Evolutionary conservation across 2,797 vertebrate genomes (phyloP), one percentile per base, ranked within the genome.

Genomic region (Anomalospiza imberbis): DNA sequence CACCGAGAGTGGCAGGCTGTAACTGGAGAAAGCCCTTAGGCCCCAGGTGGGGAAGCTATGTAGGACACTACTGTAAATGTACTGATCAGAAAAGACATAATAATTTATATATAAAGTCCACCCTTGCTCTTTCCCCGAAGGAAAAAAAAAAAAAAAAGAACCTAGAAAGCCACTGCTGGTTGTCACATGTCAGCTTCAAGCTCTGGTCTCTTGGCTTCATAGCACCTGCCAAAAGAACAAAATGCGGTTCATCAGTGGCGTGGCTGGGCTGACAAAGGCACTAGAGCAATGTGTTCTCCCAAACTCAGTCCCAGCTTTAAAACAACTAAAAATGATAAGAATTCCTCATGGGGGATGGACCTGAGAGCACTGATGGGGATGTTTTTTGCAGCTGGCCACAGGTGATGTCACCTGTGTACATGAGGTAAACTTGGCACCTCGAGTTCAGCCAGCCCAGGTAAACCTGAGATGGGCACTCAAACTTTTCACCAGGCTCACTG

Each of bases 71-170:
- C 80, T 82, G 60, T 38, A 70, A 66, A 76, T 50, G 71, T 92
- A 74, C 26, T 89, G 68, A 89, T 66, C 72, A 68, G 89, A 85
- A 94, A 78, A n/a, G 63, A 82, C 42, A 17, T 72, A 77, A 96
- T 97, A 97, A 97, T 85, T 96, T 96, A 94, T 73, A 70, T 17
- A 76, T 57, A 61, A 89, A 94, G 79, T 80, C 79, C 44, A 85
- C 62, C 58, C 55, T 80, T 80, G 29, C 65, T 82, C 73, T 81
- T 84, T 91, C 51, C 53, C 32, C 1, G 9, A 75, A 55, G 58
- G 15, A 7, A 31, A 68, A 36, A 76, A 7, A 31, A 68, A 36
- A 76, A 6, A 73, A 45, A 51, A 84, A 40, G 9, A 91, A 61
- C 66, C 61, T 93, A 89, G 62, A 68, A 92, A 85, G 70, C 70